Evolutionary conservation across 1,140 invertebrate species (phyloP).

Genomic region (Zaprionus davidi): DNA sequence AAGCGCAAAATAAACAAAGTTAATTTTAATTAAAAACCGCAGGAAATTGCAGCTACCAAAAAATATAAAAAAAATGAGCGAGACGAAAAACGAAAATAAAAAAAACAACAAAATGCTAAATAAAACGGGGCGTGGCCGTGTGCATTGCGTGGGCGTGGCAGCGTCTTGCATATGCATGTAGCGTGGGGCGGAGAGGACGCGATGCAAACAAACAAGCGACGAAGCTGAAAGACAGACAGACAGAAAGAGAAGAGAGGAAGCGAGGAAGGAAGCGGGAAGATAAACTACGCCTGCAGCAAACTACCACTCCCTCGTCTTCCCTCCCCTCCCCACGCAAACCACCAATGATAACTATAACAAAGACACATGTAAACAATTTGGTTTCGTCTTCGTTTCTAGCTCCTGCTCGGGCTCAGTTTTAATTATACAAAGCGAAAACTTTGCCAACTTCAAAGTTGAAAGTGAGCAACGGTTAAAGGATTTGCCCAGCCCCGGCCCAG

Average conservation of each 20-base stretch:
- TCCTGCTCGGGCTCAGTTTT: conserved; percentile 58
- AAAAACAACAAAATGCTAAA: conserved; percentile 74
- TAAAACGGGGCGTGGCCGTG: conserved; percentile 63
- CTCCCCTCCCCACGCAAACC: conserved; percentile 17
- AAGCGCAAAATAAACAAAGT: conserved; percentile 81
- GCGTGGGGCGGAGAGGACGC: not conserved
- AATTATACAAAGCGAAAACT: conserved; percentile 80
- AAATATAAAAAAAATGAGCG: conserved; percentile 12
- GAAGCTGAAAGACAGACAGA: conserved; percentile 33
- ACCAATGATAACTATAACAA: conserved; percentile 76
- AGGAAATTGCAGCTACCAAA: conserved; percentile 58
- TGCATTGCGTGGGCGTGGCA: conserved; percentile 33
- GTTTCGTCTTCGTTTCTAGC: conserved; percentile 55
- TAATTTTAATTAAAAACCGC: conserved; percentile 83
- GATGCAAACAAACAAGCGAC: conserved; percentile 31
- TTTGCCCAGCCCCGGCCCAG: conserved; percentile 12
- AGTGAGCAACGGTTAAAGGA: conserved; percentile 46
- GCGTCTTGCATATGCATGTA: conserved; percentile 62
- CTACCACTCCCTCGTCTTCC: not conserved
- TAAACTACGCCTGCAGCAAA: conserved; percentile 38
- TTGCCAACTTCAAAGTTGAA: conserved; percentile 52
- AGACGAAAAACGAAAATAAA: conserved; percentile 27
- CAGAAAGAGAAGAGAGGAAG: conserved; percentile 15
- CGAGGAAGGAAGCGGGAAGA: conserved; percentile 3
- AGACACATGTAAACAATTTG: conserved; percentile 80